Base-by-base conservation (phyloP, 2,888 invertebrate genomes). In the Synanthedon tipuliformis region DNA sequence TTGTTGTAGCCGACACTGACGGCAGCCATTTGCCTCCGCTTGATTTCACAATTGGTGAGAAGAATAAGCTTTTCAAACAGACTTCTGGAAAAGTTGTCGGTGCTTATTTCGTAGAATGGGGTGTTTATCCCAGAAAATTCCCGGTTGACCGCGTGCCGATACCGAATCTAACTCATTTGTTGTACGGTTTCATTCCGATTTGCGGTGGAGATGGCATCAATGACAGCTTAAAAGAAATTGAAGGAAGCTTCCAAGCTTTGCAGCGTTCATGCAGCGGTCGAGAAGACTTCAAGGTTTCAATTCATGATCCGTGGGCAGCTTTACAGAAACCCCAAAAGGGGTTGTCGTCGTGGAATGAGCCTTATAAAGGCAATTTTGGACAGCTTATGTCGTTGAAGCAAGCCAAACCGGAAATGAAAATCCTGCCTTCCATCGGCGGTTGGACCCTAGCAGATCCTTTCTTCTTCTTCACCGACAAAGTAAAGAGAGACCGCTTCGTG, bases 391-490 rank as follows among this genome's bases (percentile, higher is more conserved):
- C 82, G 61, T 71, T 87, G 54, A 87, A 87, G 64, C 85, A 82
- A 61, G 81, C 82, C 0, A 79, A 71, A 58, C 87, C 87, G 8
- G 86, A 87, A 51, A 53, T 87, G 51, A 87, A 87, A 61, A 81
- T 87, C 48, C 66, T 87, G 27, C 87, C 87, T 12, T 87, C 87
- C 2, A 61, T 87, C 34, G 87, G 87, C 54, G 87, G 87, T 15
- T 87, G 87, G 87, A 87, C 87, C 1, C 61, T 87, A 2, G 86
- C 87, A 7, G 87, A 87, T 71, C 86, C 87, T 0, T 87, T 87
- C 74, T 87, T 78, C 70, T 87, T 82, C 68, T 81, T 87, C 57
- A 76, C 73, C 12, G 86, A 86, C 56, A 71, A 77, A 59, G 62
- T 59, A 1, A 87, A 87, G 65, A 75, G 87, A 57, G 65, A 70